phyloP scores from a whole-genome alignment of 2,797 vertebrate species.

The Diglossa cyanea region DNA sequence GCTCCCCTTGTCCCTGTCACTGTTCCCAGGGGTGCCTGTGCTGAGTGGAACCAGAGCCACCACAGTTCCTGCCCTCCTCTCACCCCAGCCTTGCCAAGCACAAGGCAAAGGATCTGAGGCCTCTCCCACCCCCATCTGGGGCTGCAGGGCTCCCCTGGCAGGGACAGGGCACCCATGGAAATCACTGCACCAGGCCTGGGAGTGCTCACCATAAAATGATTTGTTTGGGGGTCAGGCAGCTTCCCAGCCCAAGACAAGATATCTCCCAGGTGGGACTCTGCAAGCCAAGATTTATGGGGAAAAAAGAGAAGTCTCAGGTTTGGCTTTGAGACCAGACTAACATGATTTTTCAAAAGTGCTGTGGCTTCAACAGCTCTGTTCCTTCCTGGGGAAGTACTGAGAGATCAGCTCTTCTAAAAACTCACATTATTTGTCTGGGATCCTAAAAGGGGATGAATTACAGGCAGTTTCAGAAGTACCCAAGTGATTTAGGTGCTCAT shows the following conservation, averaged over 20 bases:
- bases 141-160: not conserved
- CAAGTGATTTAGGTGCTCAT: not conserved
- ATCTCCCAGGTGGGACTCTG: not conserved
- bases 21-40: not conserved
- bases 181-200: not conserved
- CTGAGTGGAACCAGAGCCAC: not conserved
- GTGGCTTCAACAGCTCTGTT: not conserved
- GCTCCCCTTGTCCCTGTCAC: not conserved
- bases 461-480: not conserved
- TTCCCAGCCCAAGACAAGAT: not conserved
- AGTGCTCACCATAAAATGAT: not conserved
- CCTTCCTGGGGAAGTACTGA: not conserved
- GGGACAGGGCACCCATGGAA: not conserved
- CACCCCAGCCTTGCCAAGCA: not conserved
- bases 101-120: not conserved
- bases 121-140: fast-evolving
- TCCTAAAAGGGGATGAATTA: not conserved
- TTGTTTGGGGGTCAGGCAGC: not conserved
- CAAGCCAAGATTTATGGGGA: not conserved
- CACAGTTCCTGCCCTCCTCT: not conserved
- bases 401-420: not conserved
- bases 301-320: not conserved
- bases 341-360: not conserved
- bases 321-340: not conserved
- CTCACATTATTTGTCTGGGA: not conserved